A percentile compares a stretch with the other conserved stretches of the same genome.
Evolutionary conservation across 2,888 invertebrate genomes (phyloP).

Genomic region (Meteorus cinctellus): DNA sequence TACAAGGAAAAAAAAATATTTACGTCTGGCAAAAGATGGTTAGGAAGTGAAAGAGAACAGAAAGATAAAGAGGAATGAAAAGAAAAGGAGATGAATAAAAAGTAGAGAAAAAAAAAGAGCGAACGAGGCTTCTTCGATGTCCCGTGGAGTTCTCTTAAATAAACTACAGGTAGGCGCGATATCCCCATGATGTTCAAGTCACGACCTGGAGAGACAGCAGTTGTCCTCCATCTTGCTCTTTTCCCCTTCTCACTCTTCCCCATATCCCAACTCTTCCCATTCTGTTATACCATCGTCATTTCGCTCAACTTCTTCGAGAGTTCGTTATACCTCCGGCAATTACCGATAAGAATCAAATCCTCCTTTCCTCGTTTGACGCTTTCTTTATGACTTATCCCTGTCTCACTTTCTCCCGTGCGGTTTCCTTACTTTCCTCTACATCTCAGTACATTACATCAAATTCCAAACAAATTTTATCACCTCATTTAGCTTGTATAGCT

Average conservation of each 20-base stretch:
- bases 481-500: slow-evolving; percentile 16
- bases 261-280: slow-evolving; percentile 37
- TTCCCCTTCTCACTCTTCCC: slow-evolving; percentile 7
- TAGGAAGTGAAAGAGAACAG: slow-evolving; percentile 18
- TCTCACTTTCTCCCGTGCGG: neutral
- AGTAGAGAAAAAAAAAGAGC: slow-evolving; percentile 5
- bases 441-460: slow-evolving; percentile 2
- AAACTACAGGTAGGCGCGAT: slow-evolving; percentile 62
- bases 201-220: slow-evolving; percentile 47
- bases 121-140: slow-evolving; percentile 49
- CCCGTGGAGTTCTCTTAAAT: slow-evolving; percentile 60
- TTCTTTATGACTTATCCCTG: slow-evolving; percentile 41
- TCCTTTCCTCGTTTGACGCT: slow-evolving; percentile 44
- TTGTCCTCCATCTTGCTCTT: slow-evolving; percentile 35
- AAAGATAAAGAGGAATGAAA: slow-evolving; percentile 1
- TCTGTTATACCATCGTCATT: slow-evolving; percentile 42
- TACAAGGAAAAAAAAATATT: slow-evolving; percentile 34
- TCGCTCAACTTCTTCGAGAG: slow-evolving; percentile 42
- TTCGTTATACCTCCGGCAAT: slow-evolving; percentile 54
- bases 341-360: slow-evolving; percentile 55
- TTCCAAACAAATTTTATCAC: slow-evolving; percentile 16
- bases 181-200: slow-evolving; percentile 54
- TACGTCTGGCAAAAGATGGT: slow-evolving; percentile 40
- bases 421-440: neutral
- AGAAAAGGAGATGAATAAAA: slow-evolving; percentile 27